Conservation (phyloP, 2,113 vertebrate genomes). For the Eulemur rufifrons region DNA sequence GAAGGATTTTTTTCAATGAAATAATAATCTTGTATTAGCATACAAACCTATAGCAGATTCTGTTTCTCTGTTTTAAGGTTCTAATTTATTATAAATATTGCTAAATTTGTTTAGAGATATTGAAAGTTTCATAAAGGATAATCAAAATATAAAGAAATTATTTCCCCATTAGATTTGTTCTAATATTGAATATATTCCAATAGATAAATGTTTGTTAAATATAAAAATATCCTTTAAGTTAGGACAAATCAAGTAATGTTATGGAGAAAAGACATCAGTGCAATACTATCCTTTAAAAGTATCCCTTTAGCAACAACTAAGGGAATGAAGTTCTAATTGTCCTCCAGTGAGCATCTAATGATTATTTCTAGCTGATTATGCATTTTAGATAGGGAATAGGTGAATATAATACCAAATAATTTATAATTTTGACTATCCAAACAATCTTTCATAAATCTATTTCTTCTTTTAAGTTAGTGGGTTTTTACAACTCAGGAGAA, state of each 20-base stretch:
- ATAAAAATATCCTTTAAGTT: background rate
- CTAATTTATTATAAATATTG: background rate
- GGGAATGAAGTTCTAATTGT: background rate
- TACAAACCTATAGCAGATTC: background rate
- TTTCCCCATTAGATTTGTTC: background rate
- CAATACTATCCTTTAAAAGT: background rate
- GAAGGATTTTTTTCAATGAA: background rate
- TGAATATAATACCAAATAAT: background rate
- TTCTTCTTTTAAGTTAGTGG: background rate
- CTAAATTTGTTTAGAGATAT: background rate
- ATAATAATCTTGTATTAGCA: background rate
- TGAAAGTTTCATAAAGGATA: background rate
- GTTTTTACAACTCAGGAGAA: background rate
- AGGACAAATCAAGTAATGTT: background rate
- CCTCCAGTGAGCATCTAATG: background rate
- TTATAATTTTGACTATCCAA: background rate
- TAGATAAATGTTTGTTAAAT: background rate
- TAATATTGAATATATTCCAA: background rate
- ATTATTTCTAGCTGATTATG: conserved; percentile 15
- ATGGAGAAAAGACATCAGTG: background rate
- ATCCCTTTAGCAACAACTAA: background rate
- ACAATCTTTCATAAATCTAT: background rate
- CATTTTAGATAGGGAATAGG: background rate
- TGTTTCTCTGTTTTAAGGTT: background rate
- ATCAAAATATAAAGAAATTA: background rate